Percentiles rank a stretch among this genome's conserved stretches.
Conservation (phyloP, 2,888 invertebrate genomes). For the Spodoptera picta region DNA sequence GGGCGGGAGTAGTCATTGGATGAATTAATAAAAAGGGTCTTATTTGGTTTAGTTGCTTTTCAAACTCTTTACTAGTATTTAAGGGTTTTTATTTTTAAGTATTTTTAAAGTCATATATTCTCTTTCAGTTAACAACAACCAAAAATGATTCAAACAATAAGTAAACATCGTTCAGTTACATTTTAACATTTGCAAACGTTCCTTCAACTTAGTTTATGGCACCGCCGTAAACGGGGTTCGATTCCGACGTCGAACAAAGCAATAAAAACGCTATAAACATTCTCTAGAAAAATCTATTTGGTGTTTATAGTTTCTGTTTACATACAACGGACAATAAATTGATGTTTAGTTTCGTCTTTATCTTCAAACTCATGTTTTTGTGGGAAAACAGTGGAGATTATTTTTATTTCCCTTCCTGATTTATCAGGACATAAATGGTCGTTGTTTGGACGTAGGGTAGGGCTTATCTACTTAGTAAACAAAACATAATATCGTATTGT, state of each 20-base stretch:
- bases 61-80: too few species aligned
- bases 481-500: too few species aligned
- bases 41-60: too few species aligned
- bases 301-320: slow-evolving; percentile 67
- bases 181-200: slow-evolving; percentile 72
- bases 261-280: slow-evolving; percentile 76
- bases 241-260: slow-evolving; percentile 73
- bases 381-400: background rate
- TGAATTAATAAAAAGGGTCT: too few species aligned
- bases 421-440: background rate
- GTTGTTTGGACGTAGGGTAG: background rate
- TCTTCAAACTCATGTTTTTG: slow-evolving; percentile 18
- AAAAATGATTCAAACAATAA: slow-evolving; percentile 57
- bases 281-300: slow-evolving; percentile 68
- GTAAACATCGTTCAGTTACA: slow-evolving; percentile 66
- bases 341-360: slow-evolving; percentile 26
- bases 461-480: too few species aligned
- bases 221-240: slow-evolving; percentile 76
- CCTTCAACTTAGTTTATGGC: slow-evolving; percentile 74
- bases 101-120: too few species aligned
- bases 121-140: slow-evolving; percentile 3
- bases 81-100: too few species aligned
- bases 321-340: slow-evolving; percentile 51
- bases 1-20: too few species aligned
- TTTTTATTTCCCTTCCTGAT: background rate